These are phyloP conservation scores for Polyploca ridens DNA, from an alignment of 2,888 invertebrate species.

Conservation along the genomic window DNA sequence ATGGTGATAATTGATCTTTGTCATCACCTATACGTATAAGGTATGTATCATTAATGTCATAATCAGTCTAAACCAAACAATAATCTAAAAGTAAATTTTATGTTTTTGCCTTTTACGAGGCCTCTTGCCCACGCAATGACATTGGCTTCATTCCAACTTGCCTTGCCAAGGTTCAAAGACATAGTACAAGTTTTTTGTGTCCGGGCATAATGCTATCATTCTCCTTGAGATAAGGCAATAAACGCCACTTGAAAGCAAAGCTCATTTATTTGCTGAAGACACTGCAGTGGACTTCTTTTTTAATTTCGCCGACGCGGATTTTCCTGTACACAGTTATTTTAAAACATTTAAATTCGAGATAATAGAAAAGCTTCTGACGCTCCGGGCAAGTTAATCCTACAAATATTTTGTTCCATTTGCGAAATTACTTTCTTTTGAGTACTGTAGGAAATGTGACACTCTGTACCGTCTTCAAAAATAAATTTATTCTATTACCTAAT, in stretches of 20 bases:
- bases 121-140: slow-evolving; percentile 61
- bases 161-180: slow-evolving; percentile 82
- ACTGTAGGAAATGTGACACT: no score
- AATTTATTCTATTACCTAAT: no score
- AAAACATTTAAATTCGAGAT: slow-evolving; percentile 38
- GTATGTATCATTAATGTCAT: neutral
- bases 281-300: slow-evolving; percentile 66
- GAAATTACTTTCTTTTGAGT: neutral
- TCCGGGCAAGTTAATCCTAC: neutral
- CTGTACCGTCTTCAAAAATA: no score
- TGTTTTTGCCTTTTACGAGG: slow-evolving; percentile 57
- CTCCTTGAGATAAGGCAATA: slow-evolving; percentile 77
- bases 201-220: slow-evolving; percentile 71
- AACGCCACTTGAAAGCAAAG: slow-evolving; percentile 74
- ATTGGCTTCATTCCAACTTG: slow-evolving; percentile 76
- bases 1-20: no score
- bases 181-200: slow-evolving; percentile 70
- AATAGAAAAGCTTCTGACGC: slow-evolving; percentile 21
- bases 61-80: slow-evolving; percentile 21
- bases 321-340: slow-evolving; percentile 60
- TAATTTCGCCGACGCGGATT: slow-evolving; percentile 57
- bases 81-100: slow-evolving; percentile 40
- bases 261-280: slow-evolving; percentile 72
- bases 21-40: no score
- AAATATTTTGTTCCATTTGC: neutral